Evolutionary conservation across 2,797 vertebrate genomes (phyloP), one percentile per base, ranked within the genome.

Genomic region (Sebastes reedi): DNA sequence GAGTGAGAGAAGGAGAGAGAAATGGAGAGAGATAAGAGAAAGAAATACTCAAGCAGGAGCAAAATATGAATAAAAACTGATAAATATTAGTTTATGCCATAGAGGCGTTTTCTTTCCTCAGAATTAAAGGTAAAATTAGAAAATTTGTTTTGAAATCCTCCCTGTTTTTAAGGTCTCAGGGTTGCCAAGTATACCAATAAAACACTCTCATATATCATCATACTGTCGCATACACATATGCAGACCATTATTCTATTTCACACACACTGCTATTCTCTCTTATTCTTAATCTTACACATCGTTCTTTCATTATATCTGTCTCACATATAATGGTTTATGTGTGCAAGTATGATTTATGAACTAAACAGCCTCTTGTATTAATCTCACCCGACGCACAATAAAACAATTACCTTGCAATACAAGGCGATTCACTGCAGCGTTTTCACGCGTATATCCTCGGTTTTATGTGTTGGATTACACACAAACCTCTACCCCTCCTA

Each of bases 351-450:
- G 85, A 87, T 89, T 79, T 86, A 87, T 78, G 56, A 66, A 83
- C 66, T 16, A 11, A 72, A 36, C 68, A 20, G 22, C 71, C 67
- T 64, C 46, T 60, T 7, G 34, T 77, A 80, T 88, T 62, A 80
- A 88, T 87, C 82, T 84, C 81, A 67, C 79, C 32, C 72, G 74
- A 73, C 79, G 59, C 58, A 46, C 50, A 60, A 59, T 82, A 83
- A 82, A 85, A 67, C 75, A 56, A 67, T 84, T 75, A 64, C 50
- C 42, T 70, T 36, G 5, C 46, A 29, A 16, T 59, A 8, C 39
- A 16, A 73, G 50, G 62, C 46, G 2, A 3, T 13, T 25, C 36
- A 30, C 59, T 36, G 1, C 3, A 58, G 34, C 5, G 72, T 61
- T 80, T 79, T 72, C 59, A 67, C 32, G 62, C 73, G 59, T 73